These are phyloP conservation scores for Eumaeus atala DNA, from an alignment of 1,140 invertebrate genomes.

Conservation along the genomic window DNA sequence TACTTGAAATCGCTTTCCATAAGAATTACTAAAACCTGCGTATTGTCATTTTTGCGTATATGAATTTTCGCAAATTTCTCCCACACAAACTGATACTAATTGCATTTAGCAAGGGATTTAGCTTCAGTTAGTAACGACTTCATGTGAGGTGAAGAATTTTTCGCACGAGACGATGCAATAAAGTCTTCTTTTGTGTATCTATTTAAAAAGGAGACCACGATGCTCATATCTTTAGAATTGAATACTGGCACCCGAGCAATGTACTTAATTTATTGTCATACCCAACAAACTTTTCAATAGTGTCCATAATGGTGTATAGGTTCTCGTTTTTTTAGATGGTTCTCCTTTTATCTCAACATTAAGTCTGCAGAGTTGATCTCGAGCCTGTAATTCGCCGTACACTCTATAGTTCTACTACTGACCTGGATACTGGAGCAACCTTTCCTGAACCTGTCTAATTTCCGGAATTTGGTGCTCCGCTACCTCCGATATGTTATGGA, in stretches of 20 bases:
- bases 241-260: slow-evolving; percentile 12
- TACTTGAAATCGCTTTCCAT: no score
- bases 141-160: no score
- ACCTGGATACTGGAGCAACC: background rate
- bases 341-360: slow-evolving; percentile 17
- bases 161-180: slow-evolving; percentile 18
- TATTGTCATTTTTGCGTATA: no score
- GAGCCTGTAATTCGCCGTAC: background rate
- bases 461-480: background rate
- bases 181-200: slow-evolving; percentile 22
- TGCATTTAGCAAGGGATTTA: no score
- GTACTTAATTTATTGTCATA: slow-evolving; percentile 17
- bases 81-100: no score
- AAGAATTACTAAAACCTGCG: no score
- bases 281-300: slow-evolving; percentile 8
- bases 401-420: background rate
- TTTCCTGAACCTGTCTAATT: background rate
- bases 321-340: slow-evolving; percentile 16
- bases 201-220: slow-evolving; percentile 20
- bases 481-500: no score
- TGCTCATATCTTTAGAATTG: slow-evolving; percentile 18
- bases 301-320: slow-evolving; percentile 12
- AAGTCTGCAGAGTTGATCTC: slow-evolving; percentile 7
- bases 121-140: no score
- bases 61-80: no score